These are phyloP conservation scores for Esox lucius DNA, from an alignment of 2,797 vertebrate genomes.

Conservation along the genomic window DNA sequence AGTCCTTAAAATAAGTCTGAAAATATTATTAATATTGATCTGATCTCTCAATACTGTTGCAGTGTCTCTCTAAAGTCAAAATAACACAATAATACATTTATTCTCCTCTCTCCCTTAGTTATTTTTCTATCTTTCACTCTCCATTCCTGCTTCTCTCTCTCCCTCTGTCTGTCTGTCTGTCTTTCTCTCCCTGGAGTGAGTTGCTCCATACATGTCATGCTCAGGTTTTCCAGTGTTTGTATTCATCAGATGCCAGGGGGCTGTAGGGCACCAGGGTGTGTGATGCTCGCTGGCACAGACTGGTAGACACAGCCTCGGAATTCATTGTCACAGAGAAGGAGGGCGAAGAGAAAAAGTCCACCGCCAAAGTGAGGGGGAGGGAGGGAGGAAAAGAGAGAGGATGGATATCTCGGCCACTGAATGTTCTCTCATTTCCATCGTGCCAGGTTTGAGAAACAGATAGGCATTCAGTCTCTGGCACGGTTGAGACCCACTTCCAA, in stretches of 20 bases:
- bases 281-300: constrained; percentile 41
- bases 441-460: constrained; percentile 14
- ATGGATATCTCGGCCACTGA: neutral
- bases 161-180: constrained; percentile 10
- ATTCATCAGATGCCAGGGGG: constrained; percentile 40
- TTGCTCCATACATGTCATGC: constrained; percentile 22
- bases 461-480: constrained; percentile 5
- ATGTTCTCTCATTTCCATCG: constrained; percentile 11
- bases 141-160: neutral
- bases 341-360: neutral
- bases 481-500: constrained; percentile 1
- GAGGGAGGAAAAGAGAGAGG: neutral
- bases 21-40: too few species aligned
- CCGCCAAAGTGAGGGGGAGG: neutral
- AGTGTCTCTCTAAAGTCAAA: too few species aligned
- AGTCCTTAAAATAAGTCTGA: too few species aligned
- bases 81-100: too few species aligned
- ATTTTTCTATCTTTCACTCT: too few species aligned
- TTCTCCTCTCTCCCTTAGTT: too few species aligned
- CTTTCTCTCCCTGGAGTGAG: constrained; percentile 9
- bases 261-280: constrained; percentile 18
- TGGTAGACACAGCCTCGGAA: constrained; percentile 40
- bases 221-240: constrained; percentile 34
- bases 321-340: constrained; percentile 27
- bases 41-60: too few species aligned